Percentiles rank a stretch among this genome's conserved stretches.
phyloP scores from a whole-genome alignment of 1,140 invertebrate genomes.

The Halotydeus destructor region DNA sequence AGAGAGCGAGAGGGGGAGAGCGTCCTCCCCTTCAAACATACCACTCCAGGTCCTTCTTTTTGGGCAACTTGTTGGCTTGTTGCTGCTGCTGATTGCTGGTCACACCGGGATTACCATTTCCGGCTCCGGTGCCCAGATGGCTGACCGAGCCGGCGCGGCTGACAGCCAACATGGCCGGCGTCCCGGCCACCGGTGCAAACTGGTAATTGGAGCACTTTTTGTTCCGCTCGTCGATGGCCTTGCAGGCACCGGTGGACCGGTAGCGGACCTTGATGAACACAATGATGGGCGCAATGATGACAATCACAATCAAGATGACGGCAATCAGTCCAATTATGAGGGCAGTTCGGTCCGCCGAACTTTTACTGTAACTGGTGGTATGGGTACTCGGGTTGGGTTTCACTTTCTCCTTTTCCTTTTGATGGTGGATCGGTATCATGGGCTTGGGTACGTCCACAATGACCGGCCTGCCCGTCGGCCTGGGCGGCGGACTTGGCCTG shows the following conservation, averaged over 20 bases:
- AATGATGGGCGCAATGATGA: conserved; percentile 68
- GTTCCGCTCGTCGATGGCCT: conserved; percentile 24
- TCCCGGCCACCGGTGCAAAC: conserved; percentile 20
- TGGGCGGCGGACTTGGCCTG: no score
- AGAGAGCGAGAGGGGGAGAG: neutral
- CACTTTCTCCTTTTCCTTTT: no score
- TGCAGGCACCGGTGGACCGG: conserved; percentile 28
- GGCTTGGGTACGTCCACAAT: neutral
- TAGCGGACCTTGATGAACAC: conserved; percentile 54
- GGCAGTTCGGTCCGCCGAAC: conserved; percentile 25
- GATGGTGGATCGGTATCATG: no score
- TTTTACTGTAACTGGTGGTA: neutral
- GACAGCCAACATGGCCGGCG: conserved; percentile 7
- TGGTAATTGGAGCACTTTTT: conserved; percentile 43
- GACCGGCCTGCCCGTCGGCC: no score
- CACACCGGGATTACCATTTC: neutral
- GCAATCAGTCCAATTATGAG: conserved; percentile 73
- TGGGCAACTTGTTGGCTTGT: conserved; percentile 3
- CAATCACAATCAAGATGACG: conserved; percentile 68
- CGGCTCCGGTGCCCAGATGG: neutral
- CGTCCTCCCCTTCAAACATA: conserved; percentile 7
- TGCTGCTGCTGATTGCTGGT: neutral
- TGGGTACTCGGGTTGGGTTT: no score
- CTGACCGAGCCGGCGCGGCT: neutral
- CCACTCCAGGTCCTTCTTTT: conserved; percentile 15